Evolutionary conservation across 2,888 invertebrate species (phyloP), one percentile per base, ranked within the genome.

Genomic region (Deilephila elpenor): DNA sequence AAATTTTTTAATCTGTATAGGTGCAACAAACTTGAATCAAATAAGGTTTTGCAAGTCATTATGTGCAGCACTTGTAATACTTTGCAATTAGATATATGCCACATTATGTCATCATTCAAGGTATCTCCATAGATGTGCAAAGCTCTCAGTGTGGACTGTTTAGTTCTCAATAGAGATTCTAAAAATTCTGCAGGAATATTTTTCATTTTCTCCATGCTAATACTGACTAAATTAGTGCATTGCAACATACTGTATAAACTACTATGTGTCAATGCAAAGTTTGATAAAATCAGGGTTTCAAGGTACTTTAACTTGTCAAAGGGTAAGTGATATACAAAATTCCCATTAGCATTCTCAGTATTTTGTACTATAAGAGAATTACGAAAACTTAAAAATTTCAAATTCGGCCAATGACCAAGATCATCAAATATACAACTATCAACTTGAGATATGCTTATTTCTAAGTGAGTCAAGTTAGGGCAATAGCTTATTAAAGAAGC

Each of bases 131-230:
- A 95, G 76, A 95, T 94, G 77, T 94, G 88, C 75, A 95, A 85
- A 74, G 95, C 94, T 84, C 89, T 84, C 62, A 95, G 82, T 60
- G 90, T 89, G 7, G 87, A 83, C 81, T 92, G 91, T 83, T 95
- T 95, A 7, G 89, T 91, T 78, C 85, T 86, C 60, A 95, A 82
- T 75, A 95, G 88, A 77, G 93, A 91, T 85, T 94, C 94, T 73
- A 95, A 83, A 78, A 95, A 95, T 77, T 93, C 93, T 73, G 92
- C 90, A 8, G 95, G 95, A 77, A 95, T 95, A 82, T 95, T 95
- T 79, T 95, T 95, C 95, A 95, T 95, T 82, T 95, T 95, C 75
- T 95, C 95, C 92, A 95, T 95, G 77, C 91, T 95, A 82, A 95
- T 93, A 86, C 94, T 93, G 80, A 91, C 91, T 85, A 95, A 90